phyloP scores from a whole-genome alignment of 2,113 vertebrate species.

The Erythrolamprus reginae region DNA sequence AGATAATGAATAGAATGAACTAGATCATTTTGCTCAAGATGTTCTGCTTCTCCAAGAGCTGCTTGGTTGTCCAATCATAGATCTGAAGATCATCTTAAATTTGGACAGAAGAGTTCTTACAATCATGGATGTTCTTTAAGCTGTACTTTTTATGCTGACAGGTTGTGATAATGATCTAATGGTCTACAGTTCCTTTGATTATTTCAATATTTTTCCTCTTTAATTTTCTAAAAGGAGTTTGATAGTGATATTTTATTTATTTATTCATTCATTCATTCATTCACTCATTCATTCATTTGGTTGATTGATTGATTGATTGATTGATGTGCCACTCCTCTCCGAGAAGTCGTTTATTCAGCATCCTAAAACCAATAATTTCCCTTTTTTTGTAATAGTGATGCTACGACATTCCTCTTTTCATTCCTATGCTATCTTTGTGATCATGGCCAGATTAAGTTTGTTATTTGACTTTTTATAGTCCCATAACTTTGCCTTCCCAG shows the following conservation, averaged over 20 bases:
- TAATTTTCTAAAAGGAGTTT: neutral
- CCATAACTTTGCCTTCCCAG: neutral
- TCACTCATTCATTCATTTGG: too few species aligned
- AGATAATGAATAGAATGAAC: neutral
- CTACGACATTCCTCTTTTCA: neutral
- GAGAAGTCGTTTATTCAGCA: neutral
- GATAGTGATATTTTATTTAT: neutral
- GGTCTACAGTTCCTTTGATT: neutral
- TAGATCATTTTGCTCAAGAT: neutral
- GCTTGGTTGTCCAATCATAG: neutral
- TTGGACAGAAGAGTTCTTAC: neutral
- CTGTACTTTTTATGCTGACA: neutral
- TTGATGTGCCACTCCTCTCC: too few species aligned
- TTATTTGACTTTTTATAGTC: neutral
- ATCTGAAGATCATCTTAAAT: neutral
- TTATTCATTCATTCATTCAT: too few species aligned
- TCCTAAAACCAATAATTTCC: neutral
- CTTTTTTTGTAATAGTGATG: neutral
- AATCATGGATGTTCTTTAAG: neutral
- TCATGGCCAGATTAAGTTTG: neutral
- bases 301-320: too few species aligned
- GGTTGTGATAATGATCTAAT: neutral
- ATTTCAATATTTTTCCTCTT: neutral
- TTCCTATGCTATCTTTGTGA: neutral
- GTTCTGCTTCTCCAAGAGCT: neutral